These are phyloP conservation scores for Orius laevigatus DNA, from an alignment of 1,140 invertebrate species.

Conservation along the genomic window DNA sequence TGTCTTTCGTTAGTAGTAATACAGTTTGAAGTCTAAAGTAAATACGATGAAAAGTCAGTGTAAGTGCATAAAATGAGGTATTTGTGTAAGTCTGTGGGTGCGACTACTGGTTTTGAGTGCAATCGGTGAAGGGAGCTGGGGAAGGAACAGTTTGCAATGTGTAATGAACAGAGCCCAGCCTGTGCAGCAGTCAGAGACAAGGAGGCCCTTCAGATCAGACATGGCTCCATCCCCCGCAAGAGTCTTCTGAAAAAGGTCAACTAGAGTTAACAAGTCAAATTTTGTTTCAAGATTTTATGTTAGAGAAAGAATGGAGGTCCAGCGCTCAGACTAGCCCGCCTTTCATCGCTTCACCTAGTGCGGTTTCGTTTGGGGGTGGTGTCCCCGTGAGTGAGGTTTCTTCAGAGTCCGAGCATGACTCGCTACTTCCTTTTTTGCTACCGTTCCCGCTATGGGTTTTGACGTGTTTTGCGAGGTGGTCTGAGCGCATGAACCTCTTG, in stretches of 20 bases:
- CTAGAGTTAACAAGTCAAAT: slow-evolving; percentile 4
- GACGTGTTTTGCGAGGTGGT: slow-evolving; percentile 75
- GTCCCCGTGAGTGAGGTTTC: slow-evolving; percentile 8
- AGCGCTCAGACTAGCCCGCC: slow-evolving; percentile 7
- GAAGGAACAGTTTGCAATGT: slow-evolving; percentile 10
- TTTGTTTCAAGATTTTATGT: slow-evolving; percentile 1
- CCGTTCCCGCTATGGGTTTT: slow-evolving; percentile 44
- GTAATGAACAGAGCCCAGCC: background rate
- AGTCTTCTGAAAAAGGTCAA: slow-evolving; percentile 9
- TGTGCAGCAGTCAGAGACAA: slow-evolving; percentile 5
- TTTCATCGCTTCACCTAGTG: slow-evolving; percentile 1
- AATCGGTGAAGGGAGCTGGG: background rate
- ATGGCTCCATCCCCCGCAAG: slow-evolving; percentile 3
- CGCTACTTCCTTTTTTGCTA: slow-evolving; percentile 11
- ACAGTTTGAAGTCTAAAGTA: background rate
- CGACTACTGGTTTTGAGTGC: background rate
- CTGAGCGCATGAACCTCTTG: slow-evolving; percentile 77
- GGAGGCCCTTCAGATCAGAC: slow-evolving; percentile 9
- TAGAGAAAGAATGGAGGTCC: slow-evolving; percentile 3
- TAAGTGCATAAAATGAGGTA: background rate
- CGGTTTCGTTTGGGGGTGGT: slow-evolving; percentile 1
- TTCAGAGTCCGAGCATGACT: slow-evolving; percentile 14
- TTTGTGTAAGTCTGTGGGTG: slow-evolving; percentile 1
- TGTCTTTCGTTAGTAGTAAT: background rate
- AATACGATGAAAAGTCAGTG: background rate